These are phyloP conservation scores for Dicyrtoma fusca DNA, from an alignment of 2,888 invertebrate species.

Conservation along the genomic window DNA sequence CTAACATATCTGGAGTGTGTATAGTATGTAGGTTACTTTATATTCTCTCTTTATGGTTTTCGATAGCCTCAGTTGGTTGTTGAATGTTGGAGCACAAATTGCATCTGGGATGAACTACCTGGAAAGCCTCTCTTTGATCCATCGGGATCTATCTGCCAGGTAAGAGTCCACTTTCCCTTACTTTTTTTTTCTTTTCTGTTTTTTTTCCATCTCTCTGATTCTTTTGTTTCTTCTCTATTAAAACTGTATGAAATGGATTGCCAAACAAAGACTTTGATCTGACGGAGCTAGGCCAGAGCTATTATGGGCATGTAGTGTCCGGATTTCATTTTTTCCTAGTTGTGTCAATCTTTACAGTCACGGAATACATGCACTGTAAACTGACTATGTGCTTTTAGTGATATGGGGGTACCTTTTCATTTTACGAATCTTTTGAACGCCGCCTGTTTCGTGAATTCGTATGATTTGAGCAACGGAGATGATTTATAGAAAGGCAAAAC, in stretches of 20 bases:
- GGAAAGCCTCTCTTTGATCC: constrained; percentile 55
- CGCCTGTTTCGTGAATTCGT: too few species aligned
- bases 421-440: too few species aligned
- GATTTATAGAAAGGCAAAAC: too few species aligned
- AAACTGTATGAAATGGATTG: constrained; percentile 18
- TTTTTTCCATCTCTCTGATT: neutral
- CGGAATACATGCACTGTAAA: too few species aligned
- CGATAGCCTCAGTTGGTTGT: constrained; percentile 52
- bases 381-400: too few species aligned
- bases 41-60: constrained; percentile 2
- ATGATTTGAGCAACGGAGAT: too few species aligned
- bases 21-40: neutral
- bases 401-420: too few species aligned
- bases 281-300: too few species aligned
- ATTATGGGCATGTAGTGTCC: too few species aligned
- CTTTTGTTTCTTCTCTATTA: constrained; percentile 2
- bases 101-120: constrained; percentile 57
- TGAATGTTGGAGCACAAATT: constrained; percentile 56
- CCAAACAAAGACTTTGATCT: constrained; percentile 11
- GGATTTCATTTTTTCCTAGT: too few species aligned
- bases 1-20: neutral
- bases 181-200: constrained; percentile 4
- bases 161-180: constrained; percentile 45
- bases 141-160: constrained; percentile 57
- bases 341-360: too few species aligned